Percentiles rank a stretch among this genome's conserved stretches.
phyloP scores from a whole-genome alignment of 1,140 invertebrate genomes.

The Trichoplusia ni region DNA sequence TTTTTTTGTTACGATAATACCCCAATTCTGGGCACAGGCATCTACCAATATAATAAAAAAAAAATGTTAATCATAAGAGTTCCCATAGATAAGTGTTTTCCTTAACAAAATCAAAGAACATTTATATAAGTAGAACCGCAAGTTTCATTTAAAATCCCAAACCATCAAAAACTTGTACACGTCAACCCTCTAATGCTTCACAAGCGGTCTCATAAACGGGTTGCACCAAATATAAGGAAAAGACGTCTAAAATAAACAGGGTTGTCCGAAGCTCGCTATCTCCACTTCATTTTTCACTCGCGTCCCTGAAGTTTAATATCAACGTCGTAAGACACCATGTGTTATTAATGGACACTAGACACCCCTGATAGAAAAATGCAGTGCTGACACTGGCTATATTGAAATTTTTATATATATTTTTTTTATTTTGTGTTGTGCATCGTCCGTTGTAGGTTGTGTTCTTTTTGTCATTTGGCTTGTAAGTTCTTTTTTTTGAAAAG shows the following conservation, averaged over 20 bases:
- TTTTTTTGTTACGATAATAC: too few relatives aligned
- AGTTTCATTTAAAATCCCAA: not conserved
- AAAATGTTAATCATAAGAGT: too few relatives aligned
- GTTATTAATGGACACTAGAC: constrained; percentile 58
- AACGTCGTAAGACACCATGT: constrained; percentile 44
- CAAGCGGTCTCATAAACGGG: not conserved
- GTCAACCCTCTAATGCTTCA: not conserved
- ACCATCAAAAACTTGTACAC: not conserved
- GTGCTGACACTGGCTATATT: not conserved
- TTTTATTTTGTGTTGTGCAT: not conserved
- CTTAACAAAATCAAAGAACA: too few relatives aligned
- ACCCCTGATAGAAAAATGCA: constrained; percentile 39
- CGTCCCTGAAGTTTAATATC: constrained; percentile 55
- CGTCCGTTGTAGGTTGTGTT: not conserved
- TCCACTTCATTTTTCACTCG: constrained; percentile 54
- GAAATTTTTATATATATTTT: not conserved
- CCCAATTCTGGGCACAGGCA: too few relatives aligned
- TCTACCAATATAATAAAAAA: too few relatives aligned
- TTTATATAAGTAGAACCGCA: too few relatives aligned
- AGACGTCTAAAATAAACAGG: constrained; percentile 2
- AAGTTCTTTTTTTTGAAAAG: too few relatives aligned
- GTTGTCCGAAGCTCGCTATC: constrained; percentile 11
- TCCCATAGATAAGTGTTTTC: too few relatives aligned
- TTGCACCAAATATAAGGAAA: not conserved
- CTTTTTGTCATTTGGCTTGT: not conserved